Evolutionary conservation across 2,797 vertebrate species (phyloP).

Genomic region (Pteropus rufus): DNA sequence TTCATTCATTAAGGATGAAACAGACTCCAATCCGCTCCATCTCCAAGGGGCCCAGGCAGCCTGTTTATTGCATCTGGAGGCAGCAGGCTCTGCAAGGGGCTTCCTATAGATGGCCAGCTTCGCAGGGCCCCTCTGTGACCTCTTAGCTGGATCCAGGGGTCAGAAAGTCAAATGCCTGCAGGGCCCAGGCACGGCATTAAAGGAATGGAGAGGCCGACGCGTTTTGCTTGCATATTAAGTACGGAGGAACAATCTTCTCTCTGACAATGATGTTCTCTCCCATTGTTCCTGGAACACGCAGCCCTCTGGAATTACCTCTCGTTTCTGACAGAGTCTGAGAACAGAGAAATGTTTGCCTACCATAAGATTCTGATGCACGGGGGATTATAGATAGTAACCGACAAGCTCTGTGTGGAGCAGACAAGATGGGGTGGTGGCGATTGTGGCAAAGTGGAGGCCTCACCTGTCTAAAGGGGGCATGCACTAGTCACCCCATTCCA

Average conservation of each 20-base stretch:
- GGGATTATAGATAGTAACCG: not conserved
- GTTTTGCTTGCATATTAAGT: not conserved
- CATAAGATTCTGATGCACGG: not conserved
- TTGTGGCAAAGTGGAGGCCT: not conserved
- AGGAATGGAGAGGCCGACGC: not conserved
- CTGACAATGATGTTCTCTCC: not conserved
- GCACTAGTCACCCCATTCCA: accelerated
- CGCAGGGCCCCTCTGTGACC: not conserved
- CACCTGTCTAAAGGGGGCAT: accelerated
- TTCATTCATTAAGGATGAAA: conserved; percentile 70
- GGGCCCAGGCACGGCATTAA: not conserved
- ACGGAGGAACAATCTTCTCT: not conserved
- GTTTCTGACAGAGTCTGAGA: not conserved
- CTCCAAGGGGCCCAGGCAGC: not conserved
- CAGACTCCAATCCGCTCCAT: conserved; percentile 40
- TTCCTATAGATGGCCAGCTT: not conserved
- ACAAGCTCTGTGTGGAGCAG: accelerated
- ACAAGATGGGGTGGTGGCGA: not conserved
- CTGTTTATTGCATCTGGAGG: not conserved
- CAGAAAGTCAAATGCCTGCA: conserved; percentile 45
- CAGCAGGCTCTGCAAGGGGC: not conserved
- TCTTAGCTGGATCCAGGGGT: conserved; percentile 20
- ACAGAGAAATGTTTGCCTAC: not conserved
- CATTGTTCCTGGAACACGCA: not conserved
- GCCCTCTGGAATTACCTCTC: not conserved